Evolutionary conservation across 2,888 invertebrate species (phyloP), one percentile per base, ranked within the genome.

Genomic region (Coleophora flavipennella): DNA sequence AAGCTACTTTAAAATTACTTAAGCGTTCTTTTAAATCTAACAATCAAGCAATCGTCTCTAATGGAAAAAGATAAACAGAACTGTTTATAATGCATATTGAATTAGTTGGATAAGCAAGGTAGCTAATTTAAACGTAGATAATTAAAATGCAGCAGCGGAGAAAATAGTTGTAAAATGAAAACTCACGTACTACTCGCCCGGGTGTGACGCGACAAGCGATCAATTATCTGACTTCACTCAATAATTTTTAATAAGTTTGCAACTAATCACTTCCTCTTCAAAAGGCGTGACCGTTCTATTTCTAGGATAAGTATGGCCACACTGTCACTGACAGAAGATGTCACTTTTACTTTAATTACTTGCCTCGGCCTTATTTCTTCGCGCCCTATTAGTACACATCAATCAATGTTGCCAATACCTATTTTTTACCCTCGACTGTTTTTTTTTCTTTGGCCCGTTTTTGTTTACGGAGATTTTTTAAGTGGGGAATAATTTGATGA

Each of bases 371-470:
- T 81, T 76, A 76, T 83, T 83, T 69, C 81, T 80, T 81, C 83
- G 78, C 83, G 83, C 78, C 83, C 83, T 84, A 84, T 84, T 84
- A 84, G 83, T 83, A 80, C 72, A 69, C 84, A 84, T 84, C 84
- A 84, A 84, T 84, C 84, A 84, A 84, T 81, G 83, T 83, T 84
- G 84, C 83, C 84, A 84, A 84, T 84, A 83, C 77, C 76, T 81
- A 81, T 81, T 83, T 84, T 84, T 83, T 75, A 65, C 68, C 68
- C 69, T 70, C 59, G 59, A 70, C 64, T 73, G 65, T 79, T 83
- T 81, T 76, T 81, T 76, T 76, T 73, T 67, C 67, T 62, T 68
- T 64, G 63, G 57, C 61, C 67, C 67, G 75, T 83, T 83, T 84
- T 84, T 83, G 81, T 83, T 83, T 83, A 78, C 75, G 75, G 63